Base-by-base conservation (phyloP, 1,140 invertebrate species). In the Zaprionus ghesquierei region DNA sequence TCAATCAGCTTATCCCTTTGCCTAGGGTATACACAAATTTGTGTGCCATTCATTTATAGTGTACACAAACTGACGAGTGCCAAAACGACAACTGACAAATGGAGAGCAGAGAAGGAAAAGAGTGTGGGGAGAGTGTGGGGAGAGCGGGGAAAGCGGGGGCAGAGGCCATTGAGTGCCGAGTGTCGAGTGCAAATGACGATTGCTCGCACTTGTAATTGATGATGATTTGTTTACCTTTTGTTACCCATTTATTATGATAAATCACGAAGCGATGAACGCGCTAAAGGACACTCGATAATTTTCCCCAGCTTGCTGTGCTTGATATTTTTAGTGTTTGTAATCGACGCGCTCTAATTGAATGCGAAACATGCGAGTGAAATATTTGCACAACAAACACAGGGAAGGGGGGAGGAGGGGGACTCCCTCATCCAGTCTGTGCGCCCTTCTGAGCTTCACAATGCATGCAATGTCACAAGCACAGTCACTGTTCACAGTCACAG, bases 311-410 rank as follows among this genome's bases (percentile, higher is more conserved):
- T 22, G 22, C 23, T 33, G 61, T 61, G 53, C 78, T 73, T 85
- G 78, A 87, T 81, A 87, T 81, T 89, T 89, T 89, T 89, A 90
- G 81, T 89, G 85, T 76, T 76, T 84, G 77, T 72, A 82, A 86
- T 80, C 81, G 77, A 70, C 61, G 60, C 25, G 38, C 71, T 55
- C 64, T 89, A 84, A 89, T 89, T 89, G 84, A 89, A 89, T 75
- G 72, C 85, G 84, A 66, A 89, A 89, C 77, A 87, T 59, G 65
- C 27, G 23, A 22, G 46, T 59, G 33, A 69, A 65, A 65, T 71
- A 87, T 86, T 86, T 86, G 81, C 77, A 78, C 78, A 86, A 75
- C 78, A 82, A 69, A 69, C 27, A 12, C n/a, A n/a, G 23, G n/a
- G 23, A 13, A 33, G 31, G n/a, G n/a, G n/a, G n/a, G n/a, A n/a